Conservation (phyloP, 2,888 invertebrate genomes). For the Drosophila anomalata region DNA sequence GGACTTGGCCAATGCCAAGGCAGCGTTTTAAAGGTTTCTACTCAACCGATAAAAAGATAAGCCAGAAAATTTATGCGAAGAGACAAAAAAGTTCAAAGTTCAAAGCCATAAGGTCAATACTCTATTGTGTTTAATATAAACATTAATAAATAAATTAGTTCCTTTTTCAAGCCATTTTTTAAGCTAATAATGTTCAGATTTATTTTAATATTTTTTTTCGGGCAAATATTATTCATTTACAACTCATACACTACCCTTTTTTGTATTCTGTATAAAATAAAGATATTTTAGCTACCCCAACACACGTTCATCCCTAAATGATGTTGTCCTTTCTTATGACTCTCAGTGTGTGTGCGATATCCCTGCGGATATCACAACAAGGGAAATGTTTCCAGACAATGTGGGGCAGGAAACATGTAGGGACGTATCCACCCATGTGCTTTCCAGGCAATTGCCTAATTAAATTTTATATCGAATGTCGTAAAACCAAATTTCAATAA, state of each 20-base stretch:
- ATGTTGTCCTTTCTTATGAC: constrained; percentile 33
- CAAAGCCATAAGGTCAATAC: constrained; percentile 4
- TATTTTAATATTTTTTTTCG: not conserved
- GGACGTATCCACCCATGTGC: constrained; percentile 38
- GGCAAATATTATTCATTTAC: not conserved
- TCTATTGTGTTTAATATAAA: not conserved
- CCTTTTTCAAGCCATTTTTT: no score
- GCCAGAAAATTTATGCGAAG: constrained; percentile 48
- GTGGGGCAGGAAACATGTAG: constrained; percentile 5
- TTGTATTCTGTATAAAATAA: constrained; percentile 39
- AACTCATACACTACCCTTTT: not conserved
- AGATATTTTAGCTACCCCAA: constrained; percentile 48
- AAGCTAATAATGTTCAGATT: no score
- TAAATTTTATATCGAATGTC: constrained; percentile 72
- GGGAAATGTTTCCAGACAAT: constrained; percentile 9
- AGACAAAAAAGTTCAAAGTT: constrained; percentile 1
- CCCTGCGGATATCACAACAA: constrained; percentile 21
- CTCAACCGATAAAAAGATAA: constrained; percentile 59
- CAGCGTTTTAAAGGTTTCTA: constrained; percentile 55
- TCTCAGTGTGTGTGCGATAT: constrained; percentile 2
- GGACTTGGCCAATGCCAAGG: constrained; percentile 24
- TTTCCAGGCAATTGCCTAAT: constrained; percentile 71
- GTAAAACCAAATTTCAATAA: constrained; percentile 71
- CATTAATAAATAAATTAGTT: not conserved
- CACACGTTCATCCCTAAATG: constrained; percentile 53